Percentiles rank a stretch among this genome's conserved stretches.
Evolutionary conservation across 37 sponge, comb jelly and placozoan species (phyloP).

Genomic region (Theonella swinhoei): DNA sequence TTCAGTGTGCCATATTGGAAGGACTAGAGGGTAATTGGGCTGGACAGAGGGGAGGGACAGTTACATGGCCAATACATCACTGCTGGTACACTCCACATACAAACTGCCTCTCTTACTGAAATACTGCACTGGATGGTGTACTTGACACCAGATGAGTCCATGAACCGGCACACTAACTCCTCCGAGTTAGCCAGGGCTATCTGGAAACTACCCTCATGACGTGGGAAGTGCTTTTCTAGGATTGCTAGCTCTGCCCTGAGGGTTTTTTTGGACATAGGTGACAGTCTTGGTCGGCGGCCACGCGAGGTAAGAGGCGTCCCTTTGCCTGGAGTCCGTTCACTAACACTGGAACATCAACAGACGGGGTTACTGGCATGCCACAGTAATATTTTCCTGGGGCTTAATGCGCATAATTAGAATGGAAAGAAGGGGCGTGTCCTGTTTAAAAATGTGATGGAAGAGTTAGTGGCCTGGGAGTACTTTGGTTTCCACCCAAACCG

Average conservation of each 20-base stretch:
- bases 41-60: constrained; percentile 1
- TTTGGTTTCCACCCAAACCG: constrained; percentile 38
- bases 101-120: constrained; percentile 76
- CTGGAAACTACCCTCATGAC: constrained; percentile 58
- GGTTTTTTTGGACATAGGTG: constrained; percentile 46
- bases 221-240: constrained; percentile 78
- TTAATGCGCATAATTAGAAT: neutral
- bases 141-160: constrained; percentile 29
- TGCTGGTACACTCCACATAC: neutral
- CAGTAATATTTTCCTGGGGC: no score
- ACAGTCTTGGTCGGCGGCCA: neutral
- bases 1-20: constrained; percentile 82
- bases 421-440: neutral
- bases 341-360: no score
- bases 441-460: neutral
- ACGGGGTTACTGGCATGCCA: no score
- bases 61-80: neutral
- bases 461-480: constrained; percentile 21
- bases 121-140: constrained; percentile 67
- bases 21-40: constrained; percentile 76
- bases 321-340: no score
- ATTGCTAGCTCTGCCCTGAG: constrained; percentile 70
- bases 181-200: constrained; percentile 54
- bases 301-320: no score
- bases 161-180: constrained; percentile 77